Base-by-base conservation (phyloP, 2,888 invertebrate genomes). In the Apamea monoglypha region DNA sequence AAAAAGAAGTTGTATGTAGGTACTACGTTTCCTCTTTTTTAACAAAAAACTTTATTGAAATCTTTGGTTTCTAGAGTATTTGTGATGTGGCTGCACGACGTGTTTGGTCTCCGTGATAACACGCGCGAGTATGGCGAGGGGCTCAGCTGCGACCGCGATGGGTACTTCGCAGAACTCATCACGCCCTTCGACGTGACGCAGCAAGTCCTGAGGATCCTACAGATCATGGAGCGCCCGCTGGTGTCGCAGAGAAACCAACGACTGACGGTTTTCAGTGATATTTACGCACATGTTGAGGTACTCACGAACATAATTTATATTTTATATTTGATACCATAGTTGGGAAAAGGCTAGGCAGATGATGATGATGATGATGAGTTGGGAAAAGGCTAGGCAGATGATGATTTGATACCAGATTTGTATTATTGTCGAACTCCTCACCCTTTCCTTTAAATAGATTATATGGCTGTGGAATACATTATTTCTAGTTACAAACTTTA, bases 241-340 rank as follows among this genome's bases (percentile, higher is more conserved):
- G 96, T 97, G 14, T 90, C 91, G 16, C 96, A 97, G 87, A 89
- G 96, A 53, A 91, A 91, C 76, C 88, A 93, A 1, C 91, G 96
- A 2, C 87, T 94, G 0, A 91, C 87, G 21, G 94, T 95, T 0
- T 96, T 94, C 88, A 96, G 96, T 82, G 96, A 96, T 66, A 91
- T 96, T 1, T 96, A 96, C 80, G 96, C 96, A 6, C 95, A 96
- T 88, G 92, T 95, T 53, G 96, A 97, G 94, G 96, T 96, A 83
- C 77, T 78, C 18, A 47, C 16, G 44, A 25, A 56, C 40, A 32
- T 32, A n/a, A n/a, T n/a, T 8, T 14, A 29, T 18, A 36, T 29
- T 25, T 32, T 53, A 32, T 8, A 25, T 29, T 50, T 29, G 16
- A 16, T 61, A 6, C 7, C 7, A 7, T n/a, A 10, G 2, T 61